Base-by-base conservation (phyloP, 2,888 invertebrate species). In the Hemaris fuciformis region DNA sequence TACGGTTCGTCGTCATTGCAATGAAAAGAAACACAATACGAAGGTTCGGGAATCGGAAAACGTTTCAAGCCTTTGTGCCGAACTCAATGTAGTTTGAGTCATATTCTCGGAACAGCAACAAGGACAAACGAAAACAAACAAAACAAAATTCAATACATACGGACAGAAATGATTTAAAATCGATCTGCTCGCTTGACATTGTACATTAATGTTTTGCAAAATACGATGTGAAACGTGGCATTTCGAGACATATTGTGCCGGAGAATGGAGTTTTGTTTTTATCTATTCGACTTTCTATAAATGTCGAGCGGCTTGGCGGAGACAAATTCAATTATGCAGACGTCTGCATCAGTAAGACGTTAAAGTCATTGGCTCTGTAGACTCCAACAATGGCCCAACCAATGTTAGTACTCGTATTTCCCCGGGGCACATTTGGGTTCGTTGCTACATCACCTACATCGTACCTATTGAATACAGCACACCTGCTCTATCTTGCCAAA, bases 81-180 rank as follows among this genome's bases (percentile, higher is more conserved):
- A 53, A 53, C 53, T 31, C 18, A 27, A 53, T 31, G 53, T 53
- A 53, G 53, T 31, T 53, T 53, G 53, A 53, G 31, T 53, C 53
- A 31, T 53, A 31, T 53, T 53, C 53, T 53, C 31, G 31, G 53
- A 53, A 53, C 53, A 53, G 18, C 1, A 31, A 18, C 53, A 31
- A 53, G 31, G 53, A 53, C 53, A 18, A 18, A 18, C 27, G 27
- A 53, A 25, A 43, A 43, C 43, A 48, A 27, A 53, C 15, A 27
- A 27, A 53, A 8, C 53, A 53, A 53, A 10, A 53, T 22, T 23
- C 10, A 18, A 31, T 31, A 53, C 27, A 53, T 53, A 31, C 53
- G 53, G 53, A 53, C 53, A 53, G 53, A 53, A 53, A 53, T 20
- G 27, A 53, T 10, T 46, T 25, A 6, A 20, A 46, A 4, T 1